A percentile compares a stretch with the other conserved stretches of the same genome.
phyloP scores from a whole-genome alignment of 1,140 invertebrate species.

The Penaeus chinensis region DNA sequence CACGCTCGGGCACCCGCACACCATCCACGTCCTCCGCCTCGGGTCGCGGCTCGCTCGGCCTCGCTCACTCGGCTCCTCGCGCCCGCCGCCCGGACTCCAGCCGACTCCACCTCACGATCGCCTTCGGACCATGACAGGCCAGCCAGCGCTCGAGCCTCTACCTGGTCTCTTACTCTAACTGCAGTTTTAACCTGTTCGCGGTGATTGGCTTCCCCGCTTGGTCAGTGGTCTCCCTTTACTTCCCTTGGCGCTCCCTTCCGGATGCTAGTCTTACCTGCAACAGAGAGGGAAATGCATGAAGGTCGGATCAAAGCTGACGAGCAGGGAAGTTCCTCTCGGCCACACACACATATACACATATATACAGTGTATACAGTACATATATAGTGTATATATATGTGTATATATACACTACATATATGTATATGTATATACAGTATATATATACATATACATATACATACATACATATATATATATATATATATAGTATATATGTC shows the following conservation, averaged over 20 bases:
- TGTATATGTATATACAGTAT: no score
- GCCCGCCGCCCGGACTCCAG: not conserved
- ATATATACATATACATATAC: no score
- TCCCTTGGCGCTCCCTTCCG: not conserved
- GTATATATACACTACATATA: no score
- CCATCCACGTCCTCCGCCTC: slow-evolving; percentile 28
- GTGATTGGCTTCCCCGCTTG: not conserved
- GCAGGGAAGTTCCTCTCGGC: no score
- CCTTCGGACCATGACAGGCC: not conserved
- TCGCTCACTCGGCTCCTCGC: not conserved
- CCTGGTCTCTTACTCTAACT: not conserved
- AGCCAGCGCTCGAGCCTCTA: not conserved
- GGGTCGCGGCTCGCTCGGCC: slow-evolving; percentile 23
- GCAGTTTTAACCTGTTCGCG: not conserved
- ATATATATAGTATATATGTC: no score
- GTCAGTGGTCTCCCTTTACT: not conserved
- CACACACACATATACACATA: no score
- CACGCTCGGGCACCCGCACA: slow-evolving; percentile 5
- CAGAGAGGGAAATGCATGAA: not conserved
- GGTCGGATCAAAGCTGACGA: no score
- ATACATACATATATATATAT: no score
- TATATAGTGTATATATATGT: no score
- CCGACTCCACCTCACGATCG: slow-evolving; percentile 2
- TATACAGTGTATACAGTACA: no score
- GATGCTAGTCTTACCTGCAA: slow-evolving; percentile 39